Base-by-base conservation (phyloP, 2,797 vertebrate species). In the Tauraco hartlaubi region DNA sequence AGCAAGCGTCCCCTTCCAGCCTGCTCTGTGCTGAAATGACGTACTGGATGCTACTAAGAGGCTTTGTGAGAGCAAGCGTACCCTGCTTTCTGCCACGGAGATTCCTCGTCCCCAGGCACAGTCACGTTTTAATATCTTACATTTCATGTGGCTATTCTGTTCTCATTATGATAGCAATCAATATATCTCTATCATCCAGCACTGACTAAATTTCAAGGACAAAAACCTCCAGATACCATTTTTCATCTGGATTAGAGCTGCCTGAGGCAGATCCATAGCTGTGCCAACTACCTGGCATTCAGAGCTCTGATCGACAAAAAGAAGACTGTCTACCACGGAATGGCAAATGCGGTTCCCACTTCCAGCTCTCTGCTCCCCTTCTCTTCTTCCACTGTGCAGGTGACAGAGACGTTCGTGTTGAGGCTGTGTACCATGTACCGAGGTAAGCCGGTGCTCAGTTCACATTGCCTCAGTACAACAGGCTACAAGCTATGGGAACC, bases 51-150 rank as follows among this genome's bases (percentile, higher is more conserved):
- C 26, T 33, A 41, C 21, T 21, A 31, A 67, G 35, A 58, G 11
- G 10, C 26, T 2, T 55, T 3, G 0, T 2, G 12, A 18, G 20
- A 41, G 13, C 3, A 8, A 67, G 13, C 23, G 18, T 16, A 43
- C 6, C 46, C 74, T 85, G 48, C 62, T 91, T 88, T 92, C 94
- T 96, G 80, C 74, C 82, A 28, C 8, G 49, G 87, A 93, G 76
- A 72, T 91, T 90, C 59, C 58, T 86, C 55, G 81, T 92, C 6
- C 29, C 20, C 67, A 76, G 26, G 10, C 46, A 51, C 33, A 14
- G 12, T 33, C 75, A 91, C 1, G 0, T 63, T 92, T 85, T 54
- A 33, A 8, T 85, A 76, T 55, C 80, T 69, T 62, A 41, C 8
- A 1, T 85, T 89, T 80, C 52, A 68, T 19, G 31, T 74, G 51